A percentile compares a stretch with the other conserved stretches of the same genome.
phyloP scores from a whole-genome alignment of 2,797 vertebrate species.

The Enteromius viviparus region DNA sequence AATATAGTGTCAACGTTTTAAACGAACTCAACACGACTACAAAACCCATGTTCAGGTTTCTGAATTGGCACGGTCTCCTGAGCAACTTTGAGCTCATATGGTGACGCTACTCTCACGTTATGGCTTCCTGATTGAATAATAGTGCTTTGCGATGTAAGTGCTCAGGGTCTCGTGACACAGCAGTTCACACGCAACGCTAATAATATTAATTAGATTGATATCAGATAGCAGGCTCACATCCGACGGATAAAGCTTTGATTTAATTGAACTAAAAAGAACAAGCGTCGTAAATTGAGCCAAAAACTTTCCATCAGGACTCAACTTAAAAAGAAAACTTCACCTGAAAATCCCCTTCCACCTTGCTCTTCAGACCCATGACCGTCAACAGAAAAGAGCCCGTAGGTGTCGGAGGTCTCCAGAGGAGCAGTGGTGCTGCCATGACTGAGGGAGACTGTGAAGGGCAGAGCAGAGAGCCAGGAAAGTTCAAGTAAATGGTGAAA shows the following conservation, averaged over 20 bases:
- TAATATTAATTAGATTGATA: constrained; percentile 2
- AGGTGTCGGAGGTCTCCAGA: constrained; percentile 35
- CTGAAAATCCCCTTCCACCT: constrained; percentile 30
- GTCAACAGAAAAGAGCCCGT: constrained; percentile 35
- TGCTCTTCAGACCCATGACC: constrained; percentile 26
- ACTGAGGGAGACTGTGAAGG: constrained; percentile 33
- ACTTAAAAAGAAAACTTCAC: constrained; percentile 19
- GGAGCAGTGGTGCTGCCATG: constrained; percentile 23
- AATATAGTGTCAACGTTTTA: background rate
- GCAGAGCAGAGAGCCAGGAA: constrained; percentile 45
- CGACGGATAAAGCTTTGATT: constrained; percentile 33
- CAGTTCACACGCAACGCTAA: constrained; percentile 4
- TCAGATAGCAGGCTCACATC: constrained; percentile 9
- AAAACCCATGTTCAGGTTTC: constrained; percentile 12
- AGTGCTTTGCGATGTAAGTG: constrained; percentile 35
- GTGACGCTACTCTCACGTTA: constrained; percentile 20
- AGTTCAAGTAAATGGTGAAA: constrained; percentile 43
- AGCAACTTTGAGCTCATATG: constrained; percentile 22
- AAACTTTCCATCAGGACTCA: background rate
- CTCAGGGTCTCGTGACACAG: constrained; percentile 4
- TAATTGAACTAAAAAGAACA: constrained; percentile 12
- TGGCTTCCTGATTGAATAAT: constrained; percentile 39
- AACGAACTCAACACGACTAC: background rate
- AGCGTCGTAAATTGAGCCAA: background rate
- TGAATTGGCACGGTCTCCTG: constrained; percentile 24